Percentiles rank a stretch among this genome's conserved stretches.
Evolutionary conservation across 2,888 invertebrate genomes (phyloP).

Genomic region (Patella depressa): DNA sequence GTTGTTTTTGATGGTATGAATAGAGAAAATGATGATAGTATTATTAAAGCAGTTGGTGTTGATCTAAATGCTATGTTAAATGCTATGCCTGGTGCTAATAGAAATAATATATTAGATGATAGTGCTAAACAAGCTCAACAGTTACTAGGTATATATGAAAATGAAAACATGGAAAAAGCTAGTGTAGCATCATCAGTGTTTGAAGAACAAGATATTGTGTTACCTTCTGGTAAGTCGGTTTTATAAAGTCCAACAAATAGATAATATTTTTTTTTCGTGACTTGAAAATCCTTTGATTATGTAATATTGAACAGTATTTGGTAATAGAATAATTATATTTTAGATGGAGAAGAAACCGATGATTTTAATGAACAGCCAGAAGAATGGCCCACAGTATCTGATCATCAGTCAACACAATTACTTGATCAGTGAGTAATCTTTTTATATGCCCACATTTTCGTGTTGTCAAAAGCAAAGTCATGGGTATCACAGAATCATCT

Average conservation of each 20-base stretch:
- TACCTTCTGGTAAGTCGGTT: constrained; percentile 33
- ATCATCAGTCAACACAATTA: no score
- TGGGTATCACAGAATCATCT: no score
- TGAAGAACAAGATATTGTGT: constrained; percentile 34
- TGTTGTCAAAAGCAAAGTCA: no score
- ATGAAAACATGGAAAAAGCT: constrained; percentile 22
- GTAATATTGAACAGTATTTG: not conserved
- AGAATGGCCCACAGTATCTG: not conserved
- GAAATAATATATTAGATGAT: constrained; percentile 17
- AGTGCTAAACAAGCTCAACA: not conserved
- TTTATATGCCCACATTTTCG: no score
- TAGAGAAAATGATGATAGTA: constrained; percentile 16
- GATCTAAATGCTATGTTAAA: constrained; percentile 18
- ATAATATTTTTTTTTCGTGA: no score
- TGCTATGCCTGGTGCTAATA: constrained; percentile 18
- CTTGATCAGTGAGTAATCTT: no score
- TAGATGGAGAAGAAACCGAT: constrained; percentile 5
- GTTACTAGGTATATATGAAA: constrained; percentile 17
- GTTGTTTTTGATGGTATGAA: constrained; percentile 16
- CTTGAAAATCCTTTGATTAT: no score
- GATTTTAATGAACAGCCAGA: not conserved
- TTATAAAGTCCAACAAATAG: no score
- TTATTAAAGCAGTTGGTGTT: constrained; percentile 22
- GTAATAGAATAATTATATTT: not conserved
- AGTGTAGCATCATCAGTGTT: constrained; percentile 31